Conservation (phyloP, 2,888 invertebrate species). For the Drosophila nigricruria region DNA sequence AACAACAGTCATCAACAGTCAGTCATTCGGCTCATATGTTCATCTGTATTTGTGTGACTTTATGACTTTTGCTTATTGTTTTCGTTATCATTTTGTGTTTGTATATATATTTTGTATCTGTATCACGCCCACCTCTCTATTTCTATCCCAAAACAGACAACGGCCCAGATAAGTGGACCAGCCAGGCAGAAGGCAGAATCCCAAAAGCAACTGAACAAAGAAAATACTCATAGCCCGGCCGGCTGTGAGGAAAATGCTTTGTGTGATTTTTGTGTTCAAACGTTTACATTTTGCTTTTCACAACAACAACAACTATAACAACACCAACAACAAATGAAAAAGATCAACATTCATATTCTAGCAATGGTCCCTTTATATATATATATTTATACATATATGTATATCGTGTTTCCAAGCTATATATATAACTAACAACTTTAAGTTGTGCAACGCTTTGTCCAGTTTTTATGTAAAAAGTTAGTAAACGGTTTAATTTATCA, state of each 20-base stretch:
- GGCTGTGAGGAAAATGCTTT: slow-evolving; percentile 73
- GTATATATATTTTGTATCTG: slow-evolving; percentile 54
- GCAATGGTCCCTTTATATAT: slow-evolving; percentile 43
- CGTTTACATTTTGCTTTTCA: slow-evolving; percentile 74
- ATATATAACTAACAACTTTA: slow-evolving; percentile 60
- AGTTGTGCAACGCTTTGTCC: slow-evolving; percentile 78
- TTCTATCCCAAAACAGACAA: slow-evolving; percentile 81
- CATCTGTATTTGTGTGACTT: slow-evolving; percentile 49
- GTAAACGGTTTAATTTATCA: slow-evolving; percentile 51
- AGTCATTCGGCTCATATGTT: slow-evolving; percentile 56
- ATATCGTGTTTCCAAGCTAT: slow-evolving; percentile 44
- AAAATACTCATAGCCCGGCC: slow-evolving; percentile 56
- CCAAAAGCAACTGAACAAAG: slow-evolving; percentile 79
- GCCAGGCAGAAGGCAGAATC: slow-evolving; percentile 57
- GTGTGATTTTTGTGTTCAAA: slow-evolving; percentile 81
- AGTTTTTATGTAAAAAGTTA: slow-evolving; percentile 78
- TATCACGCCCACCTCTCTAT: slow-evolving; percentile 58
- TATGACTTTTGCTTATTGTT: slow-evolving; percentile 57
- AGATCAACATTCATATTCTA: slow-evolving; percentile 24
- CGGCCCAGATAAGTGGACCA: slow-evolving; percentile 85
- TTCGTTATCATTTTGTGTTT: slow-evolving; percentile 41
- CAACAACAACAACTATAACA: slow-evolving; percentile 19
- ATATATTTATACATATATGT: slow-evolving; percentile 22
- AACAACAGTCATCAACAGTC: slow-evolving; percentile 36
- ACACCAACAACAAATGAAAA: slow-evolving; percentile 18